Evolutionary conservation across 2,888 invertebrate species (phyloP).

Genomic region (Troilus luridus): DNA sequence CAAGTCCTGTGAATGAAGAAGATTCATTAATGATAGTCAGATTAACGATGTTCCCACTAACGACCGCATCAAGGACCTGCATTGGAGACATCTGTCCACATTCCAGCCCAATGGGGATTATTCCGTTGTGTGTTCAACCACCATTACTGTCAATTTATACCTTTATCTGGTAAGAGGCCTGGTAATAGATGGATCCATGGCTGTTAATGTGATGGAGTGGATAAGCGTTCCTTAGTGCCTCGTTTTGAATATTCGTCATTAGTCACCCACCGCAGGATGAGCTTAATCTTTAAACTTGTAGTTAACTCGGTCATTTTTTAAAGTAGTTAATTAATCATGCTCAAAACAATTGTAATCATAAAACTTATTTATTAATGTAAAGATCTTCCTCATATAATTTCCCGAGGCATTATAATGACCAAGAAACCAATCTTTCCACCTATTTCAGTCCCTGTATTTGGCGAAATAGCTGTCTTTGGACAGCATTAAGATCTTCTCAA

Average conservation of each 20-base stretch:
- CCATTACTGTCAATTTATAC: constrained; percentile 40
- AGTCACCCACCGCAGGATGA: background rate
- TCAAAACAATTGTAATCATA: too few species aligned
- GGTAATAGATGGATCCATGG: constrained; percentile 22
- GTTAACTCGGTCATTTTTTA: background rate
- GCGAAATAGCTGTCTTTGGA: too few species aligned
- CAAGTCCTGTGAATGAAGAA: background rate
- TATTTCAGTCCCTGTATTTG: too few species aligned
- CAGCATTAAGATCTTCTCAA: too few species aligned
- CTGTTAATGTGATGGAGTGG: background rate
- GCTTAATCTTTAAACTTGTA: background rate
- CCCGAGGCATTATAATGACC: too few species aligned
- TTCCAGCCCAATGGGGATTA: background rate
- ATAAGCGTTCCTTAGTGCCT: background rate
- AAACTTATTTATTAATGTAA: too few species aligned
- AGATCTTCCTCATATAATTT: too few species aligned
- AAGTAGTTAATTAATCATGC: too few species aligned
- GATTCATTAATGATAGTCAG: background rate
- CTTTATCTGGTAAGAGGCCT: background rate
- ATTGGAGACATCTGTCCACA: constrained; percentile 1
- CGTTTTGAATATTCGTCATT: constrained; percentile 5
- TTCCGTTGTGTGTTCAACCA: background rate
- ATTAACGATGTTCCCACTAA: background rate
- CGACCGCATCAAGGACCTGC: background rate
- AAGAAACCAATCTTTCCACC: too few species aligned